These are phyloP conservation scores for Myotis vivesi DNA, from an alignment of 2,797 vertebrate genomes.

Conservation along the genomic window DNA sequence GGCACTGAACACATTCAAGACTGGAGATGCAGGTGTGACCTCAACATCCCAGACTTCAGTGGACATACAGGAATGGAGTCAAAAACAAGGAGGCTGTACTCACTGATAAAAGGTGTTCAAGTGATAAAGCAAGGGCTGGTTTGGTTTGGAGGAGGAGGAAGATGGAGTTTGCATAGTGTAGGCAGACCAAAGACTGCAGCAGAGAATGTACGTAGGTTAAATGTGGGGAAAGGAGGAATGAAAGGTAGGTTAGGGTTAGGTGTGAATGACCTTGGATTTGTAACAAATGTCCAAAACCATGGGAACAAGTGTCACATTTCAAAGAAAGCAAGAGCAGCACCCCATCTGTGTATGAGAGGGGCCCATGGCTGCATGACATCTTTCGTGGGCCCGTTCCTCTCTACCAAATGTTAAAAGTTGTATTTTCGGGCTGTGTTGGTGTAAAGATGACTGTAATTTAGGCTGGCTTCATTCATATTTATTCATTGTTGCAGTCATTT, in stretches of 20 bases:
- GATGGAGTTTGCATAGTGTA: no score
- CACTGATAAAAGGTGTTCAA: neutral
- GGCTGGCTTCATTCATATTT: neutral
- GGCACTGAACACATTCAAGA: neutral
- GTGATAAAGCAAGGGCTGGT: neutral
- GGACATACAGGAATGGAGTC: neutral
- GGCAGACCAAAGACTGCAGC: neutral
- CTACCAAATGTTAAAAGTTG: neutral
- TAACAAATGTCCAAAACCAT: neutral
- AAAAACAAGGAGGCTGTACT: neutral
- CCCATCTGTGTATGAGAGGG: neutral
- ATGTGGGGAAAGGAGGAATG: neutral
- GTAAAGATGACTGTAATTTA: neutral
- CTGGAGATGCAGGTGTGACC: neutral
- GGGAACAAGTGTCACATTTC: neutral
- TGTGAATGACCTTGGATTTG: neutral
- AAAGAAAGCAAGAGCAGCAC: neutral
- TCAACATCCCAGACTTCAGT: neutral
- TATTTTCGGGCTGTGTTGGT: neutral
- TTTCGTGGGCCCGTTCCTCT: neutral
- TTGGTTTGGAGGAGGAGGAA: neutral
- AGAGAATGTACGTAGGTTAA: neutral
- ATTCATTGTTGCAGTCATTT: neutral
- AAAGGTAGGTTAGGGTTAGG: neutral
- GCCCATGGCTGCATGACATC: accelerated